Evolutionary conservation across 2,888 invertebrate species (phyloP), one percentile per base, ranked within the genome.

Genomic region (Luperina nickerlii): DNA sequence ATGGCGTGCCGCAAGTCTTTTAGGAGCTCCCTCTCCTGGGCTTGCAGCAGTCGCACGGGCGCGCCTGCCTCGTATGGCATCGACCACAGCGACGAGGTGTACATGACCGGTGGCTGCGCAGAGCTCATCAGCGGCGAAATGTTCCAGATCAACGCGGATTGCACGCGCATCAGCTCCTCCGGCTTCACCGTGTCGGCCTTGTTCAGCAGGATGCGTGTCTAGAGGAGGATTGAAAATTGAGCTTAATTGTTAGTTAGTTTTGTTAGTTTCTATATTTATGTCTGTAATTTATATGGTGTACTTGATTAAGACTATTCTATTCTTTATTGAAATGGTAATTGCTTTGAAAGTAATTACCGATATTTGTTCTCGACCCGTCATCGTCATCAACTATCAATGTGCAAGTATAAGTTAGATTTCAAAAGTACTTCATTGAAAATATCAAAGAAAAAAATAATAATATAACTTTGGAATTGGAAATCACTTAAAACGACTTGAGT

Each of bases 111-210:
- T 9, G 99, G 99, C 94, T 99, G 99, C 70, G 99, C 98, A 70
- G 99, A 99, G 85, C 99, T 99, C 98, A 99, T 99, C 90, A 99
- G 96, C 9, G 99, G 99, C n/a, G 99, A 99, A 91, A 99, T 98
- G 94, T 99, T 99, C 99, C 99, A 99, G 92, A 99, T 99, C 75
- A 99, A 97, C 20, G 99, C 99, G 89, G 99, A 98, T 95, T 99
- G 99, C 5, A 99, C 99, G 88, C 99, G 97, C 98, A 99, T 98
- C 87, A 99, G 95, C 95, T 99, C 99, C 93, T 99, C 99, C 0
- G 99, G 98, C 92, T 98, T 98, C 67, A 99, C 98, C 88, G 98
- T 98, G 95, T 99, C 99, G 51, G 99, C 99, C 97, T 99, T 99
- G 97, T 99, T 99, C 82, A 99, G 97, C 90, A 99, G 97, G 92